phyloP scores from a whole-genome alignment of 2,888 invertebrate species.

The Drosophila kanekoi region DNA sequence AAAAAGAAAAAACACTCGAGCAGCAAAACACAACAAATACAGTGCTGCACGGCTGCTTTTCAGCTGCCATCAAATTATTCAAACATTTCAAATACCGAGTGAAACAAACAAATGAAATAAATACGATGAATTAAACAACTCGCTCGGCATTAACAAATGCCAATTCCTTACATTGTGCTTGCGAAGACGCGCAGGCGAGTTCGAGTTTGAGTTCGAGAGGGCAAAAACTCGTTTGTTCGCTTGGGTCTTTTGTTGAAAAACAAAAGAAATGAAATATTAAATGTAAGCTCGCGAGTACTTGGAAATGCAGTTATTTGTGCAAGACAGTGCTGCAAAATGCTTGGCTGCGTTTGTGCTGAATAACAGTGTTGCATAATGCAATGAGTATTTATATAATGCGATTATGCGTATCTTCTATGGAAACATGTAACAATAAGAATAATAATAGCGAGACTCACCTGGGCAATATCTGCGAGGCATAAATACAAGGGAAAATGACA shows the following conservation, averaged over 20 bases:
- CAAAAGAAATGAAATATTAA: no score
- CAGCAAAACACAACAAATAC: not conserved
- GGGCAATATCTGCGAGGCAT: conserved; percentile 88
- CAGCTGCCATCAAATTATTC: not conserved
- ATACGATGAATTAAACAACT: no score
- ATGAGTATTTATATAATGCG: not conserved
- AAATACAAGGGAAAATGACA: conserved; percentile 88
- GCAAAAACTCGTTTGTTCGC: no score
- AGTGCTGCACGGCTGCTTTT: not conserved
- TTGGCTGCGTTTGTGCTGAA: no score
- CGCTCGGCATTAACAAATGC: no score
- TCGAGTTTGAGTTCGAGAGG: no score
- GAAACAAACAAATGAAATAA: not conserved
- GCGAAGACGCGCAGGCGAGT: no score
- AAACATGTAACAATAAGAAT: not conserved
- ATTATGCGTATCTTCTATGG: not conserved
- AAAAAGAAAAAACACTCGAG: not conserved
- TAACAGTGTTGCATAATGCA: not conserved
- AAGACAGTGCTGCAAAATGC: no score
- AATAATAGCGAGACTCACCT: conserved; percentile 85
- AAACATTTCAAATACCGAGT: not conserved
- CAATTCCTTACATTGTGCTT: no score
- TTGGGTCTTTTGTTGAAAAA: no score
- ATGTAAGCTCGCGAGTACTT: no score
- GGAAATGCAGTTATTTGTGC: no score